Evolutionary conservation across 2,113 vertebrate genomes (phyloP), one percentile per base, ranked within the genome.

Genomic region (Platysteira castanea): DNA sequence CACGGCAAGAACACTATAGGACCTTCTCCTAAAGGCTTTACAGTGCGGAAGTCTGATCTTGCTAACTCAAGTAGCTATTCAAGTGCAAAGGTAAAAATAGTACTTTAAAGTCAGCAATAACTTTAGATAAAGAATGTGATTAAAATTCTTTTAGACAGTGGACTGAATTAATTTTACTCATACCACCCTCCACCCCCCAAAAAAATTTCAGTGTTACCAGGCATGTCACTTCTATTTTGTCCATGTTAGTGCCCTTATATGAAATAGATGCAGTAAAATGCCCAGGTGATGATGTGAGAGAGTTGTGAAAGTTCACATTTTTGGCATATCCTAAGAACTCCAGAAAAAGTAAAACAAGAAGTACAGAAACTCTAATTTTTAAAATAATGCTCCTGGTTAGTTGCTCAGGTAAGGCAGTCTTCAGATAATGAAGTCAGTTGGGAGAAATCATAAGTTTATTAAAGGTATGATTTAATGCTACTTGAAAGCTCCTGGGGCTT

Each of bases 401-500:
- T 67, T 91, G 35, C 44, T 94, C 60, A 67, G 79, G 60, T 88
- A 81, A 70, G 41, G 33, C 31, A 92, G 41, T 37, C 61, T 71
- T 87, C 69, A 79, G 39, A 76, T 93, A 92, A 93, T 71, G 41
- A 96, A 84, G 68, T 89, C 86, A 89, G 15, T 15, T 87, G 86
- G 83, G 86, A 93, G 80, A 94, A 96, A 92, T 68, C 73, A 53
- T 26, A 84, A 27, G 61, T 87, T 89, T 93, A 78, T 92, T 90
- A 92, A 81, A 68, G 28, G 39, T 60, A 68, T 84, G 52, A 90
- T 84, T 81, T 93, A 87, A 81, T 60, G 60, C 73, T 68, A 61
- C 53, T 46, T 92, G 65, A 93, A 94, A 92, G 69, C 65, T 87
- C 65, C 28, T 69, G 53, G 21, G 91, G 21, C 30, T 89, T 91